Percentiles rank a stretch among this genome's conserved stretches.
Conservation (phyloP, 2,797 vertebrate species). For the Falco naumanni region DNA sequence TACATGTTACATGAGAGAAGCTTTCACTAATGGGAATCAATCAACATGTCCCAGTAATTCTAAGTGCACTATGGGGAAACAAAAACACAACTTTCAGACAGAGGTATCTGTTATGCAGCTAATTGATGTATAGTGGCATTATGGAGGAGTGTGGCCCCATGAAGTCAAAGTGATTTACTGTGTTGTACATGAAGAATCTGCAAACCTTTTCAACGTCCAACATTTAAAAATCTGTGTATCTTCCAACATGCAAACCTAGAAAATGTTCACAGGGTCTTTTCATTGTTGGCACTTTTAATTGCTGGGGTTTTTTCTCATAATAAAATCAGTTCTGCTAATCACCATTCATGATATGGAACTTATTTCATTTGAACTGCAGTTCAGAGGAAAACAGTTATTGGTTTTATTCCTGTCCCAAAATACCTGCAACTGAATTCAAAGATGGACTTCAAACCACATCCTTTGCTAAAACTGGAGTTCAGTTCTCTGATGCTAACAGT, state of each 20-base stretch:
- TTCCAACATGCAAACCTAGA: background rate
- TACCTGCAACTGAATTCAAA: background rate
- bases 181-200: background rate
- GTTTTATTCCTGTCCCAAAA: conserved; percentile 23
- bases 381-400: background rate
- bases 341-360: background rate
- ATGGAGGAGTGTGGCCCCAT: background rate
- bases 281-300: background rate
- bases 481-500: background rate
- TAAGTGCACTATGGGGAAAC: background rate
- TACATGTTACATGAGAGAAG: background rate
- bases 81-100: conserved; percentile 24
- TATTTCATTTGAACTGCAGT: background rate
- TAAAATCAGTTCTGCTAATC: conserved; percentile 33
- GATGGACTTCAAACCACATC: background rate
- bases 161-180: background rate
- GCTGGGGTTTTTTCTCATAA: background rate
- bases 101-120: background rate
- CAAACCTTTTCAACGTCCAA: conserved; percentile 18
- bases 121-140: background rate
- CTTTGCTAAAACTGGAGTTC: background rate
- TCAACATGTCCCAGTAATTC: background rate
- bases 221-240: conserved; percentile 1
- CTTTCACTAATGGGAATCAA: background rate
- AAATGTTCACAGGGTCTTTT: conserved; percentile 28